Percentiles rank a stretch among this genome's conserved stretches.
phyloP scores from a whole-genome alignment of 2,888 invertebrate genomes.

The Platypus cylindrus region DNA sequence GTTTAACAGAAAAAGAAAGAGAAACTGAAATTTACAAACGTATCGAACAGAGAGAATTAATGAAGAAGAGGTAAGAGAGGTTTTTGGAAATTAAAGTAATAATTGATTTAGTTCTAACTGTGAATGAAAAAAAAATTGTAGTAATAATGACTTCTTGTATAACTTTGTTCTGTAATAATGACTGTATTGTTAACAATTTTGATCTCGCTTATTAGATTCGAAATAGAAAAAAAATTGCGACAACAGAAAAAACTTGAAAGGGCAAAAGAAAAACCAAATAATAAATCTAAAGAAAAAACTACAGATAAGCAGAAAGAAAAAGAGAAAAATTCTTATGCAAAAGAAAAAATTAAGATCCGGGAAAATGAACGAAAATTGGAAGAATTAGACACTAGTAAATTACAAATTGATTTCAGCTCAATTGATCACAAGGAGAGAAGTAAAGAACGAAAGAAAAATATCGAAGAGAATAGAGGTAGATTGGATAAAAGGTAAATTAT shows the following conservation, averaged over 20 bases:
- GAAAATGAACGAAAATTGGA: conserved; percentile 22
- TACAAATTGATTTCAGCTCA: conserved; percentile 33
- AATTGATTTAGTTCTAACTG: neutral
- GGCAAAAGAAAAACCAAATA: conserved; percentile 43
- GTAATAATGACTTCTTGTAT: too few relatives aligned
- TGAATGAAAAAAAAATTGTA: too few relatives aligned
- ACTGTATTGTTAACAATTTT: too few relatives aligned
- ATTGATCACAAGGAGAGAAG: conserved; percentile 66
- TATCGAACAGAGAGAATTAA: conserved; percentile 85
- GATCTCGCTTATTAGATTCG: conserved; percentile 52
- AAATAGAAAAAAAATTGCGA: conserved; percentile 86
- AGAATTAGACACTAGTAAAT: conserved; percentile 41
- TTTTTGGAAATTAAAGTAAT: neutral
- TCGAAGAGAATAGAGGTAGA: conserved; percentile 72
- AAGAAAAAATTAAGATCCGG: conserved; percentile 37
- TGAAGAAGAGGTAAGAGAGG: conserved; percentile 67
- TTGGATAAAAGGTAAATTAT: conserved; percentile 33
- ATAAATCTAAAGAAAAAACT: conserved; percentile 66
- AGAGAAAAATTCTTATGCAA: conserved; percentile 38
- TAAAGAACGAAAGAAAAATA: conserved; percentile 78
- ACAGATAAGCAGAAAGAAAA: conserved; percentile 63
- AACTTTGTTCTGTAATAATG: too few relatives aligned
- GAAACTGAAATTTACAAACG: conserved; percentile 96
- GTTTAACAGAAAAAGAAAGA: conserved; percentile 91
- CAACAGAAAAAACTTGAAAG: conserved; percentile 68